phyloP scores from a whole-genome alignment of 2,888 invertebrate genomes.

The Agonopterix arenella region DNA sequence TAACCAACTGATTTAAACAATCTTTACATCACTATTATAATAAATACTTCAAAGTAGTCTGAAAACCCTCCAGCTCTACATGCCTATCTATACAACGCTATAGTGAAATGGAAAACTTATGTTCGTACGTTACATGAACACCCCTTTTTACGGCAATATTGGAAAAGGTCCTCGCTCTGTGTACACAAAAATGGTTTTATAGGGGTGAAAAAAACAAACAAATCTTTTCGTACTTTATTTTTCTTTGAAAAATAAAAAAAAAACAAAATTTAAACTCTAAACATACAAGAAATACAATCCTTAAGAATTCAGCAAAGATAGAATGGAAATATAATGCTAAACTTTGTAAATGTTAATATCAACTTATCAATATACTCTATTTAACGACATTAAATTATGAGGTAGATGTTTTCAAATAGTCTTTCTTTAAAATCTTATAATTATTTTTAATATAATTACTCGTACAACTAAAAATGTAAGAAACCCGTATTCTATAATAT shows the following conservation, averaged over 20 bases:
- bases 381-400: slow-evolving; percentile 69
- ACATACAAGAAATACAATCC: slow-evolving; percentile 54
- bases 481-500: slow-evolving; percentile 45
- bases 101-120: neutral
- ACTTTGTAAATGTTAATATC: slow-evolving; percentile 64
- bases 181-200: neutral
- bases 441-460: slow-evolving; percentile 33
- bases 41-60: too few species aligned
- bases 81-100: neutral
- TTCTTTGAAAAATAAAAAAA: slow-evolving; percentile 67
- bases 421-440: slow-evolving; percentile 60
- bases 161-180: neutral
- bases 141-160: neutral
- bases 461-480: slow-evolving; percentile 30
- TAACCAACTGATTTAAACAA: too few species aligned
- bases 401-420: slow-evolving; percentile 75
- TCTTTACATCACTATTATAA: too few species aligned
- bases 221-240: slow-evolving; percentile 53
- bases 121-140: neutral
- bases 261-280: slow-evolving; percentile 72
- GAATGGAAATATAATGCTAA: slow-evolving; percentile 48
- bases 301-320: slow-evolving; percentile 51
- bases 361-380: slow-evolving; percentile 68
- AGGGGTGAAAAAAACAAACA: slow-evolving; percentile 22
- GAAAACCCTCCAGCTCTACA: too few species aligned